A percentile compares a stretch with the other conserved stretches of the same genome.
Evolutionary conservation across 2,888 invertebrate genomes (phyloP).

Genomic region (Xestia xanthographa): DNA sequence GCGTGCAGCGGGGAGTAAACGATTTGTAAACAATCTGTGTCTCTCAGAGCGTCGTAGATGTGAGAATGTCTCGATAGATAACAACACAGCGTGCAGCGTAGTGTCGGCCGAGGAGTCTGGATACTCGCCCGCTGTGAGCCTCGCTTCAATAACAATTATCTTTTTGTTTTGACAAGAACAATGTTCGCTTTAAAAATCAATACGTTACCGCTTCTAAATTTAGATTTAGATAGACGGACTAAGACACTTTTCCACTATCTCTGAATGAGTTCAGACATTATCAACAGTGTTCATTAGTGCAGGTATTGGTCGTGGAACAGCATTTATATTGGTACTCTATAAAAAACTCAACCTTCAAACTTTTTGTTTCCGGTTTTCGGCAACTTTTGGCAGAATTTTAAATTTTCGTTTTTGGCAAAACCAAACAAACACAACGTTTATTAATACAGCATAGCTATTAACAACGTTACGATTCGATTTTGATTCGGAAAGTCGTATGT

Average conservation of each 20-base stretch:
- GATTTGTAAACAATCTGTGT: slow-evolving; percentile 54
- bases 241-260: no score
- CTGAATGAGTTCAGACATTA: no score
- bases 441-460: no score
- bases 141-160: slow-evolving; percentile 5
- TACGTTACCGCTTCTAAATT: no score
- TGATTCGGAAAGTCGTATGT: no score
- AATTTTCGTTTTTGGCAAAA: not conserved
- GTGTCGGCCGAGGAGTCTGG: not conserved
- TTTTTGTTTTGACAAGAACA: slow-evolving; percentile 1
- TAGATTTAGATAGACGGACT: no score
- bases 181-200: no score
- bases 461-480: no score
- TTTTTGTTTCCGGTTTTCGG: not conserved
- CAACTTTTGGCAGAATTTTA: not conserved
- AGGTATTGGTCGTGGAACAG: not conserved
- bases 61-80: slow-evolving; percentile 20
- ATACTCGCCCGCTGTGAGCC: not conserved
- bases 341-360: not conserved
- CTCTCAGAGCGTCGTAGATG: slow-evolving; percentile 5
- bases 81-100: not conserved
- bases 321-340: not conserved
- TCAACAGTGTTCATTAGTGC: not conserved
- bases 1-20: slow-evolving; percentile 9
- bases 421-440: not conserved